phyloP scores from a whole-genome alignment of 1,140 invertebrate genomes.

The Ooceraea biroi region DNA sequence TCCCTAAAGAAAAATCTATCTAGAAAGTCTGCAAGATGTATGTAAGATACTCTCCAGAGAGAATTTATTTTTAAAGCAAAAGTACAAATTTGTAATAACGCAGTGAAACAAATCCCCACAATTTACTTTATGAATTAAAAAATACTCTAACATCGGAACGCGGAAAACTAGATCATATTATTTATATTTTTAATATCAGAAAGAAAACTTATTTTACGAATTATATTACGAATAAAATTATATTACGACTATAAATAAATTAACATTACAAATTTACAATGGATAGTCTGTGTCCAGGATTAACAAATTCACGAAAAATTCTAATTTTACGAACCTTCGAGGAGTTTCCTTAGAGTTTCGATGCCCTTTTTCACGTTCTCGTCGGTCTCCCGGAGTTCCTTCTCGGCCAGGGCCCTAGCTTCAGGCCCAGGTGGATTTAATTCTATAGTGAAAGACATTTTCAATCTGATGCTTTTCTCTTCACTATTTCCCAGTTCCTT shows the following conservation, averaged over 20 bases:
- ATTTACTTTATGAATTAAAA: background rate
- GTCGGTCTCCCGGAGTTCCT: slow-evolving; percentile 90
- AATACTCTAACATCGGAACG: background rate
- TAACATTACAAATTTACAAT: background rate
- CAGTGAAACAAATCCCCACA: background rate
- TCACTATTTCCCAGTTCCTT: no score
- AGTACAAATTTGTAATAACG: background rate
- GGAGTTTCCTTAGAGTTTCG: slow-evolving; percentile 87
- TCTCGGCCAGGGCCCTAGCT: slow-evolving; percentile 87
- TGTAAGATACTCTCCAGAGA: background rate
- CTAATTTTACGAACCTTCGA: slow-evolving; percentile 85
- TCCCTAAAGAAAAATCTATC: background rate
- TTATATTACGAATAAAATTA: background rate
- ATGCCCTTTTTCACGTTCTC: slow-evolving; percentile 88
- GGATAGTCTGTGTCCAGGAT: background rate
- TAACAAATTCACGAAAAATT: background rate
- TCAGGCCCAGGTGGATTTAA: slow-evolving; percentile 76
- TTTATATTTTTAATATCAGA: background rate
- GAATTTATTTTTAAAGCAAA: background rate
- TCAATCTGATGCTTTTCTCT: background rate
- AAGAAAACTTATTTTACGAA: background rate
- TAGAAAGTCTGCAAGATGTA: background rate
- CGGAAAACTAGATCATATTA: background rate
- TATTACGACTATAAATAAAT: background rate
- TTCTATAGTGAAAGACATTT: slow-evolving; percentile 78